Base-by-base conservation (phyloP, 1,140 invertebrate genomes). In the Aphidius gifuensis region DNA sequence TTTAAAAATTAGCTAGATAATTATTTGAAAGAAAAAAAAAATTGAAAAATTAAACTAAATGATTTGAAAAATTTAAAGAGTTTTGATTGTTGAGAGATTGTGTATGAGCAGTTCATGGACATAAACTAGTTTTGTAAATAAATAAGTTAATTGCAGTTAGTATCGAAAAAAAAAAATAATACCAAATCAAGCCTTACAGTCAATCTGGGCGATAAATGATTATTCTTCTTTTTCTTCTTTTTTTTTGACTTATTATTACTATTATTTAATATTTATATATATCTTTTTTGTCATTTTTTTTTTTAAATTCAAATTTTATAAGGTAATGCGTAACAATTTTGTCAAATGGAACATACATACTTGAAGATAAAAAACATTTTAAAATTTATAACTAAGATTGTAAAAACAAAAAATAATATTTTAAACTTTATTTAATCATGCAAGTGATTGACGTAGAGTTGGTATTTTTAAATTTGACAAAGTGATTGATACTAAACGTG, bases 151-250 rank as follows among this genome's bases (percentile, higher is more conserved):
- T 60, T 40, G 32, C 23, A 58, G 42, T 57, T 56, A 62, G 61
- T 50, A 48, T 51, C 38, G 53, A 45, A 48, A 61, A 55, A 49
- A 57, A 69, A 60, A 71, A 69, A 65, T 60, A 60, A 66, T 72
- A 71, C 69, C 65, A 71, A 71, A 72, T 66, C 66, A 43, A 74
- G 71, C 71, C 71, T 73, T 73, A 68, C 59, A 64, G 64, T 69
- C 64, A 65, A 69, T 64, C 51, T 60, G 61, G 56, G 64, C 60
- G 55, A 39, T 48, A 38, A 43, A 45, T 43, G 5, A 60, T 50
- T 47, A 56, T 44, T 51, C 38, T 56, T 32, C 43, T 11, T 60
- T 11, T 60, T 56, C 9, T 48, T 39, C 54, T 47, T 59, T 44
- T 40, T 54, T 59, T 53, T 21, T 43, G 6, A 58, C 11, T 43